Base-by-base conservation (phyloP, 2,113 vertebrate genomes). In the Phalacrocorax carbo region DNA sequence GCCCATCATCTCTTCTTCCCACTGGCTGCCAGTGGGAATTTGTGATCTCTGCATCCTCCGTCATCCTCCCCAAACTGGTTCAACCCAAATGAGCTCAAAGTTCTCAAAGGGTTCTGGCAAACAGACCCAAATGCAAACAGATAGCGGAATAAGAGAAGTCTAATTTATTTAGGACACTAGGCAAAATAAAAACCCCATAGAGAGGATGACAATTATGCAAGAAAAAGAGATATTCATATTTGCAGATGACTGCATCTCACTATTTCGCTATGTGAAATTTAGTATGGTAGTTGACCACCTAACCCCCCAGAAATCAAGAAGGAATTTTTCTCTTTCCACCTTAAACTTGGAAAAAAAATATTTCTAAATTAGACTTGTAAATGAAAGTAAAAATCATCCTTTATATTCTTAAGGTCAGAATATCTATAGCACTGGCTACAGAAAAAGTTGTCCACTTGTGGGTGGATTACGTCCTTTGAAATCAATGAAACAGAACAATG, bases 11-110 rank as follows among this genome's bases (percentile, higher is more conserved):
- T 51, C 40, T 55, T 69, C 25, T 60, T 82, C 51, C 40, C n/a
- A 21, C 29, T 0, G 0, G 27, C 32, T 58, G 17, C 25, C 73
- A 22, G 25, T 16, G 32, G 18, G 6, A 85, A 58, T 17, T 54
- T n/a, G 9, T 48, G 27, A 36, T 46, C 17, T 48, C 54, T 22
- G 10, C 5, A 1, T 49, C 57, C 30, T 60, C 49, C 2, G 0
- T 26, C 32, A 52, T 72, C 58, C 44, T 61, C 77, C 77, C 60
- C 55, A 69, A 93, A 52, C 16, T 57, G 32, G 15, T 36, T 87
- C 15, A 38, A 73, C 32, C 36, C 5, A 1, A 29, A 12, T 10
- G 34, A 82, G 30, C 27, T 86, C 60, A 48, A 83, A 82, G 58
- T 34, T 64, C 21, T 49, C n/a, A 82, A 61, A 72, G 15, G 10